Percentiles rank a stretch among this genome's conserved stretches.
phyloP scores from a whole-genome alignment of 2,888 invertebrate species.

The Drosophila maculinotata region DNA sequence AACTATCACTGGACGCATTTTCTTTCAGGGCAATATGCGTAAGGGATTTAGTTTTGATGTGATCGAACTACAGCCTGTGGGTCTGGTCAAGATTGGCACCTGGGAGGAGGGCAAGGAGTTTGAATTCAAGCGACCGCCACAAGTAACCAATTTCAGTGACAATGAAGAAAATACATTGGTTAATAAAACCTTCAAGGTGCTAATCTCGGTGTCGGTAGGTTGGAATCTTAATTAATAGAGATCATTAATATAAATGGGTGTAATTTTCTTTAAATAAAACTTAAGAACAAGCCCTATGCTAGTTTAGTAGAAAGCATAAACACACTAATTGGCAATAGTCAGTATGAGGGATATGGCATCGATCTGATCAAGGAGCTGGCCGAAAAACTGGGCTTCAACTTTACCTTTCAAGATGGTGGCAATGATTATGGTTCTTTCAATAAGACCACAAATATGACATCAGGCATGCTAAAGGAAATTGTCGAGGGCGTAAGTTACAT shows the following conservation, averaged over 20 bases:
- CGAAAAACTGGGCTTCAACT: conserved; percentile 92
- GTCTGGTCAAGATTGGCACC: conserved; percentile 88
- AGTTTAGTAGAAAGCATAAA: conserved; percentile 90
- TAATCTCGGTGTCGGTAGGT: conserved; percentile 89
- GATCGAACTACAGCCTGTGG: conserved; percentile 88
- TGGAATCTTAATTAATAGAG: rapidly evolving
- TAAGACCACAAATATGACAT: conserved; percentile 89
- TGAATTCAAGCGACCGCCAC: conserved; percentile 86
- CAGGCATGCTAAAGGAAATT: conserved; percentile 94
- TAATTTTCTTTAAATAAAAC: neutral
- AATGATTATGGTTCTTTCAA: conserved; percentile 91
- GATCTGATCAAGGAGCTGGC: conserved; percentile 94
- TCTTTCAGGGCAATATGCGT: conserved; percentile 92
- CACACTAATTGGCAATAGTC: conserved; percentile 90
- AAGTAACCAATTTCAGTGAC: conserved; percentile 83
- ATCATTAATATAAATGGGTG: no score
- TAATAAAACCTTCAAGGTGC: conserved; percentile 90
- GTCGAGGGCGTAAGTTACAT: conserved; percentile 86
- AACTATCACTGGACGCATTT: conserved; percentile 89
- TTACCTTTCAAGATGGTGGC: conserved; percentile 91
- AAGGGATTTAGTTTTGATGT: conserved; percentile 89
- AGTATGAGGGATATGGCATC: conserved; percentile 94
- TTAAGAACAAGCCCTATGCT: conserved; percentile 94
- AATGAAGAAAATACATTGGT: conserved; percentile 87
- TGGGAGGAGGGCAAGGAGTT: conserved; percentile 89